Percentiles rank a stretch among this genome's conserved stretches.
phyloP scores from a whole-genome alignment of 2,797 vertebrate species.

The Helarctos malayanus region DNA sequence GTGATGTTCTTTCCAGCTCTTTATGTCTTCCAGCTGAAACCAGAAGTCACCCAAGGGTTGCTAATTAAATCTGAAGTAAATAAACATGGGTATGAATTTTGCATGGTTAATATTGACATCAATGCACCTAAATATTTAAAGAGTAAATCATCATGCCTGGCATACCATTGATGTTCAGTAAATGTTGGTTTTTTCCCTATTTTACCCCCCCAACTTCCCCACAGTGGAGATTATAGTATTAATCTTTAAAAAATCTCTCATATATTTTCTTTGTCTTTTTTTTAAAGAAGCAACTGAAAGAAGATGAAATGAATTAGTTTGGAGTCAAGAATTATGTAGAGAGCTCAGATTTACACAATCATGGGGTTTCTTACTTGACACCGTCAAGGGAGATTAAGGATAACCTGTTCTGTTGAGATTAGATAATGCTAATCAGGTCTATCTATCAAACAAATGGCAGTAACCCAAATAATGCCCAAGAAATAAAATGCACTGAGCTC shows the following conservation, averaged over 20 bases:
- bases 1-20: background rate
- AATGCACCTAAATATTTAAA: background rate
- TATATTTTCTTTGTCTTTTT: slow-evolving; percentile 61
- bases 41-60: background rate
- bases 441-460: background rate
- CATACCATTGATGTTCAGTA: background rate
- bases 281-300: slow-evolving; percentile 90
- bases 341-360: slow-evolving; percentile 94
- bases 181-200: background rate
- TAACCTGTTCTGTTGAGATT: background rate
- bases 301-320: slow-evolving; percentile 92
- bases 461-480: background rate
- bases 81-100: background rate
- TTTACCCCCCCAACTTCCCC: background rate
- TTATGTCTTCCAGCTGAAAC: background rate
- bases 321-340: slow-evolving; percentile 94
- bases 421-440: background rate
- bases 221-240: background rate
- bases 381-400: slow-evolving; percentile 88
- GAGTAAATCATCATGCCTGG: background rate
- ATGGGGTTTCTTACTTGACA: slow-evolving; percentile 94
- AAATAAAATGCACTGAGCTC: slow-evolving; percentile 12
- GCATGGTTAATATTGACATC: background rate
- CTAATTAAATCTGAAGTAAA: slow-evolving; percentile 8
- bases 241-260: background rate